These are phyloP conservation scores for Heliothis peltigera DNA, from an alignment of 2,888 invertebrate species.

Conservation along the genomic window DNA sequence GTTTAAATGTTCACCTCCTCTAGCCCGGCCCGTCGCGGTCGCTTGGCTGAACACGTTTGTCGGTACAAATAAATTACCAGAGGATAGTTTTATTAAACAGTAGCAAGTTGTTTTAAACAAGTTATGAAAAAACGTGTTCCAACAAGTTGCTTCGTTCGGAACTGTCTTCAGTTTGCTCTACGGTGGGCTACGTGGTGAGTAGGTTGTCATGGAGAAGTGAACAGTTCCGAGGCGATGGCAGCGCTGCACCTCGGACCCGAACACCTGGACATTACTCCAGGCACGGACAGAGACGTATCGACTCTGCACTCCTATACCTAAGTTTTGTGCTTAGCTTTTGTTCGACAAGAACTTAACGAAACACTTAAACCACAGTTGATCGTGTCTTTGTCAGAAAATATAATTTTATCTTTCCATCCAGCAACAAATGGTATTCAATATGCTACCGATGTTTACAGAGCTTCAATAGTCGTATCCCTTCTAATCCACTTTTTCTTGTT, in stretches of 20 bases:
- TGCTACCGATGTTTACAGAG: no score
- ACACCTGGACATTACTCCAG: constrained; percentile 31
- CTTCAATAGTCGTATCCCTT: no score
- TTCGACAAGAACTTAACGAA: no score
- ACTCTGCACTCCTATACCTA: constrained; percentile 12
- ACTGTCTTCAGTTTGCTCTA: background rate
- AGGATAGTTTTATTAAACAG: background rate
- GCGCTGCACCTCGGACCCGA: constrained; percentile 10
- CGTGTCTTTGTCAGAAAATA: no score
- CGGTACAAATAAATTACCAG: constrained; percentile 10
- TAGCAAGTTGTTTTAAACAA: background rate
- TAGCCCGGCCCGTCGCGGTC: no score
- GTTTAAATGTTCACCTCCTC: background rate
- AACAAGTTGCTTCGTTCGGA: background rate
- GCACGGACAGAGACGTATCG: background rate
- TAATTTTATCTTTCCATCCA: no score
- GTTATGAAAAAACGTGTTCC: background rate
- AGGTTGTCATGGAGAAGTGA: constrained; percentile 12
- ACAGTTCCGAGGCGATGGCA: constrained; percentile 20
- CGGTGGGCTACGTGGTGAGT: background rate
- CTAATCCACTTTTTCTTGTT: no score
- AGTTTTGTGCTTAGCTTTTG: constrained; percentile 31
- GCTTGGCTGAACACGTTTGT: background rate
- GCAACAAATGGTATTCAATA: no score
- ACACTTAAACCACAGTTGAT: no score